Percentiles rank a stretch among this genome's conserved stretches.
phyloP scores from a whole-genome alignment of 2,113 vertebrate genomes.

The Apaloderma vittatum region DNA sequence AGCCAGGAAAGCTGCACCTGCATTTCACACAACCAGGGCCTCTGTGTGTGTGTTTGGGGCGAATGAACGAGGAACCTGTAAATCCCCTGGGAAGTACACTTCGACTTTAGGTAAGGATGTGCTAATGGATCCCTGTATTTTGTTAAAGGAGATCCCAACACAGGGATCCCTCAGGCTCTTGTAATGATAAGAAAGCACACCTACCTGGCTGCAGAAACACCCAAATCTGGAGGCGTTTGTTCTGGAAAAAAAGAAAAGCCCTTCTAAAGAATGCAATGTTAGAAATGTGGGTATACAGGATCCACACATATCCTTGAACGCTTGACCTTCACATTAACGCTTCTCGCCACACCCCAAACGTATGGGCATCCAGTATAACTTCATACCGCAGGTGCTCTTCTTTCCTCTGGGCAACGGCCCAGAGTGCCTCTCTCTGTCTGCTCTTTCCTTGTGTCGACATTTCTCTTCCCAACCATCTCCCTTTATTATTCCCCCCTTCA shows the following conservation, averaged over 20 bases:
- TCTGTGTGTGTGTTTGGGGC: fast-evolving
- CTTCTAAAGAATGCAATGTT: neutral
- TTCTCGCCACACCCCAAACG: neutral
- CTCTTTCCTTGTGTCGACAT: neutral
- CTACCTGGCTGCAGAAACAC: neutral
- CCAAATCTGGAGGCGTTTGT: fast-evolving
- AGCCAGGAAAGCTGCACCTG: neutral
- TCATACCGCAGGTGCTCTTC: neutral
- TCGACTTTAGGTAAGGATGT: fast-evolving
- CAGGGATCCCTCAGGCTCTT: neutral
- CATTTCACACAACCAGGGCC: fast-evolving
- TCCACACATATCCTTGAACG: neutral
- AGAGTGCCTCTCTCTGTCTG: neutral
- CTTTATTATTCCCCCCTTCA: neutral
- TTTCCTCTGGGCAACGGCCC: neutral
- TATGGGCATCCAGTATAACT: neutral
- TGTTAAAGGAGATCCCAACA: neutral
- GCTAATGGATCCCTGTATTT: neutral
- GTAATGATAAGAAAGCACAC: neutral
- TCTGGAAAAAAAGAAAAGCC: neutral
- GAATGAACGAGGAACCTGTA: neutral
- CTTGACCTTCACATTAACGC: neutral
- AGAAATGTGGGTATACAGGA: conserved; percentile 50
- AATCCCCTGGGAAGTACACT: neutral
- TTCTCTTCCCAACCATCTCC: neutral